phyloP scores from a whole-genome alignment of 2,888 invertebrate genomes.

The Oligia latruncula region DNA sequence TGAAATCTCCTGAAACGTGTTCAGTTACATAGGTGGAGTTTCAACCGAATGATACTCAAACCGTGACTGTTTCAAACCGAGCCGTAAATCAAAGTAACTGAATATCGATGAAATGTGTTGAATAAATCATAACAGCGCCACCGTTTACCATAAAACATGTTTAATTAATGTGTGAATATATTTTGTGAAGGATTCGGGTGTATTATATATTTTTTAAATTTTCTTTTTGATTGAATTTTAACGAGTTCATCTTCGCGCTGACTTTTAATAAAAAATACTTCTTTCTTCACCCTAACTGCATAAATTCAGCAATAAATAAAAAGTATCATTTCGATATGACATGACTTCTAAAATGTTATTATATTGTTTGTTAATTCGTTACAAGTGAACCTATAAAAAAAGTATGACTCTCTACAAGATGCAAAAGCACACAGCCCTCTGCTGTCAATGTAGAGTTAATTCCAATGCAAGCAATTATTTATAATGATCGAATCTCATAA shows the following conservation, averaged over 20 bases:
- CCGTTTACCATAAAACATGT: slow-evolving; percentile 50
- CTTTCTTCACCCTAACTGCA: not conserved
- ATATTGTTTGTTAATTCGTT: too few relatives aligned
- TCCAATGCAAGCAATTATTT: not conserved
- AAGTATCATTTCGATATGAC: not conserved
- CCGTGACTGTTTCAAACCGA: slow-evolving; percentile 46
- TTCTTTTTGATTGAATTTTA: not conserved
- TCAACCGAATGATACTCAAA: slow-evolving; percentile 36
- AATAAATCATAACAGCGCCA: slow-evolving; percentile 54
- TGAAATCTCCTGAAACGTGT: slow-evolving; percentile 20
- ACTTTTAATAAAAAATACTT: not conserved
- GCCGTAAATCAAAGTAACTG: slow-evolving; percentile 62
- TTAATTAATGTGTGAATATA: slow-evolving; percentile 50
- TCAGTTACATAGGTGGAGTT: slow-evolving; percentile 25
- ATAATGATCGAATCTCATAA: not conserved
- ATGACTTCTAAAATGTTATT: not conserved
- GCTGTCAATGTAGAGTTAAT: not conserved
- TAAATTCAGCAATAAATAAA: not conserved
- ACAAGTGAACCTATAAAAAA: too few relatives aligned
- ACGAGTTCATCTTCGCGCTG: not conserved
- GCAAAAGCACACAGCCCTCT: not conserved
- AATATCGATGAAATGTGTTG: slow-evolving; percentile 61
- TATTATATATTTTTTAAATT: too few relatives aligned
- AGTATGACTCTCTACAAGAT: too few relatives aligned
- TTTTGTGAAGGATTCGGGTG: not conserved